These are phyloP conservation scores for Venustaconcha ellipsiformis DNA, from an alignment of 1,140 invertebrate genomes.

Conservation along the genomic window DNA sequence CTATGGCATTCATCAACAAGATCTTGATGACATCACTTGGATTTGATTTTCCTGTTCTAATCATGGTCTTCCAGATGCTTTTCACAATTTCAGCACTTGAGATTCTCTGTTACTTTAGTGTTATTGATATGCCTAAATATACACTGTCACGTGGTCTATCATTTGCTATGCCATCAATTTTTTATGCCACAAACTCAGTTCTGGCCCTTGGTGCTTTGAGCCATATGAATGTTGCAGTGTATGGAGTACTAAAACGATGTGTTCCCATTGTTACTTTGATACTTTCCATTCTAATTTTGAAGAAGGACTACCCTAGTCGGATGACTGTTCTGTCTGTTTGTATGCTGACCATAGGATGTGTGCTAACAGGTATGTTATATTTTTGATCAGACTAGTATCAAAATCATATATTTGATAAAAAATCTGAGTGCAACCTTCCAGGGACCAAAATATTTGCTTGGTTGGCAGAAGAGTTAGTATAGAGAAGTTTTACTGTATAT, in stretches of 20 bases:
- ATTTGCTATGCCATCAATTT: slow-evolving; percentile 69
- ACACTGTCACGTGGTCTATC: slow-evolving; percentile 61
- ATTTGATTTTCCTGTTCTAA: slow-evolving; percentile 70
- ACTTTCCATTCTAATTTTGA: slow-evolving; percentile 66
- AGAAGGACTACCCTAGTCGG: slow-evolving; percentile 64
- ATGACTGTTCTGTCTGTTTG: slow-evolving; percentile 64
- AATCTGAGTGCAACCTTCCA: background rate
- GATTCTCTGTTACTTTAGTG: slow-evolving; percentile 41
- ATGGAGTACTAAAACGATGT: slow-evolving; percentile 72
- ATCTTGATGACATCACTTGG: slow-evolving; percentile 66
- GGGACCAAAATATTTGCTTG: background rate
- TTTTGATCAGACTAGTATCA: background rate
- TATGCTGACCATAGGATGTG: slow-evolving; percentile 69
- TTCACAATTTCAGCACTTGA: slow-evolving; percentile 66
- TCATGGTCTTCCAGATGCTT: slow-evolving; percentile 70
- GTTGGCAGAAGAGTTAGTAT: background rate
- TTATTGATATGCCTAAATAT: slow-evolving; percentile 64
- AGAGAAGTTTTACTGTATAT: background rate
- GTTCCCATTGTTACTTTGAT: slow-evolving; percentile 71
- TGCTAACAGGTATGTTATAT: slow-evolving; percentile 69
- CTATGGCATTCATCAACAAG: slow-evolving; percentile 72
- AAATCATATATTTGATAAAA: too few relatives aligned
- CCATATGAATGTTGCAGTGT: slow-evolving; percentile 74
- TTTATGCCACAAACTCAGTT: slow-evolving; percentile 70
- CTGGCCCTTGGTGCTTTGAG: slow-evolving; percentile 70